Percentiles rank a stretch among this genome's conserved stretches.
Conservation (phyloP, 2,113 vertebrate genomes). For the Ascaphus truei region DNA sequence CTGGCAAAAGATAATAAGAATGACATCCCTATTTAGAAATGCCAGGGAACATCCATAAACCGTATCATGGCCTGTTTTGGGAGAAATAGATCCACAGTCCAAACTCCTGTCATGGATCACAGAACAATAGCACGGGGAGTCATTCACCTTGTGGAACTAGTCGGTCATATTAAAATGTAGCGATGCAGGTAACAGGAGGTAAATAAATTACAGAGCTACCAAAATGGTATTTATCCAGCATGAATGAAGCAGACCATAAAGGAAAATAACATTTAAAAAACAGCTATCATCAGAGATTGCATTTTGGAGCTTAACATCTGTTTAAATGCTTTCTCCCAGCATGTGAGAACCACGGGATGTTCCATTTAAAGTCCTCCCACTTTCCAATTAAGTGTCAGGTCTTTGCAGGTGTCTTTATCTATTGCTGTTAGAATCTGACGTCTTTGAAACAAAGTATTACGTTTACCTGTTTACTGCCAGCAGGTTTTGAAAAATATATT, state of each 20-base stretch:
- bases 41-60: neutral
- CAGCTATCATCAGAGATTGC: slow-evolving; percentile 36
- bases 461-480: slow-evolving; percentile 8
- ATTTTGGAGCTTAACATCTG: slow-evolving; percentile 36
- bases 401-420: slow-evolving; percentile 35
- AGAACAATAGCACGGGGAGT: neutral
- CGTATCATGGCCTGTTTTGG: neutral
- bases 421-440: slow-evolving; percentile 16
- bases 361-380: slow-evolving; percentile 32
- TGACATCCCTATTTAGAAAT: neutral
- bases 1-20: too few relatives aligned
- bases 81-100: neutral
- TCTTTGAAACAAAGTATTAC: slow-evolving; percentile 7
- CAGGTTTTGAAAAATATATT: neutral
- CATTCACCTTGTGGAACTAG: slow-evolving; percentile 13
- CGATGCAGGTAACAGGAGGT: slow-evolving; percentile 20
- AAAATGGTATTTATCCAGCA: slow-evolving; percentile 34
- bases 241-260: slow-evolving; percentile 36
- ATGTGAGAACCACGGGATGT: slow-evolving; percentile 28
- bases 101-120: neutral
- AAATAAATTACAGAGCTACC: slow-evolving; percentile 34
- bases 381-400: slow-evolving; percentile 36
- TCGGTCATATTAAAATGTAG: slow-evolving; percentile 29
- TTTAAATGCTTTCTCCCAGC: slow-evolving; percentile 37
- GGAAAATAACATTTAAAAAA: slow-evolving; percentile 37